These are phyloP conservation scores for Xylocopa sonorina DNA, from an alignment of 1,140 invertebrate genomes.

Conservation along the genomic window DNA sequence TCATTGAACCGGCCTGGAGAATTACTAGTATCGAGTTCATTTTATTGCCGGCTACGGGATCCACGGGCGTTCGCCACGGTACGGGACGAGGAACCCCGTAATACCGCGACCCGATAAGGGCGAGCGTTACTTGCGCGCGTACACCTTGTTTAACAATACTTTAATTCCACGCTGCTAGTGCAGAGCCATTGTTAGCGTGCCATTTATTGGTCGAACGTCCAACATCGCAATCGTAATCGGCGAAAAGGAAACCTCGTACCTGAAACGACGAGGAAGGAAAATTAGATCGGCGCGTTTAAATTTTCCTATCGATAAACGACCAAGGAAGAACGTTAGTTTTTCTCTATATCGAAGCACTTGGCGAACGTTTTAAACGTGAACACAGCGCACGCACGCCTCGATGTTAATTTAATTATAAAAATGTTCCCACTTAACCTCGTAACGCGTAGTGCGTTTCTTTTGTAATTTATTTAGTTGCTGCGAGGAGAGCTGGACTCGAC, in stretches of 20 bases:
- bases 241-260: neutral
- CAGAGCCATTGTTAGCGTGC: conserved; percentile 42
- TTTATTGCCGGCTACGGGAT: neutral
- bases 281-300: conserved; percentile 63
- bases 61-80: neutral
- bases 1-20: neutral
- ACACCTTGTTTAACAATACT: conserved; percentile 57
- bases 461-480: too few species aligned
- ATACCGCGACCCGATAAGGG: conserved; percentile 40
- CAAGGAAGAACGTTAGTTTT: too few species aligned
- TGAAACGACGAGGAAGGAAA: neutral
- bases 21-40: conserved; percentile 32
- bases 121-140: conserved; percentile 20
- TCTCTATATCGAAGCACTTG: neutral
- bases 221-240: conserved; percentile 7
- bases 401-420: too few species aligned
- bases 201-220: conserved; percentile 36
- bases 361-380: neutral
- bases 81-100: conserved; percentile 17
- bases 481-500: too few species aligned
- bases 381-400: neutral
- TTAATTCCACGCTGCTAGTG: conserved; percentile 42
- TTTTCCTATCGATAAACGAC: conserved; percentile 1
- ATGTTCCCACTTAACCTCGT: too few species aligned
- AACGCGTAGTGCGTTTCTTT: too few species aligned